phyloP scores from a whole-genome alignment of 2,797 vertebrate genomes.

The Selene dorsalis region DNA sequence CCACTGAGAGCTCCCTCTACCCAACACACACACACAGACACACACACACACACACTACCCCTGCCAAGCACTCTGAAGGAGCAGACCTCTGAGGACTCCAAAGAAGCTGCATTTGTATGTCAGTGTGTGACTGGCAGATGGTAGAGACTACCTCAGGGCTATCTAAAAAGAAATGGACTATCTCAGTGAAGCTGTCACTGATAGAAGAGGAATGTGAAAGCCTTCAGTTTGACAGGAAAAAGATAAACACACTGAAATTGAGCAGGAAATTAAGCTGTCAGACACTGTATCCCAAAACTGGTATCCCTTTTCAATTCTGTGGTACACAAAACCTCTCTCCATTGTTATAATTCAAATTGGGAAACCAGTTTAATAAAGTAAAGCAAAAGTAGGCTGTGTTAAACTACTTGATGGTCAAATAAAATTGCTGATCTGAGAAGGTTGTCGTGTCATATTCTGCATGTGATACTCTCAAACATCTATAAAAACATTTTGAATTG shows the following conservation, averaged over 20 bases:
- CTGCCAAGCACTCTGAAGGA: constrained; percentile 20
- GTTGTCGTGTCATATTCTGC: constrained; percentile 1
- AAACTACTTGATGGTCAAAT: constrained; percentile 13
- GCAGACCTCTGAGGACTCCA: constrained; percentile 25
- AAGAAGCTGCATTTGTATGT: constrained; percentile 37
- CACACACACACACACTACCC: constrained; percentile 7
- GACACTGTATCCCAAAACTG: background rate
- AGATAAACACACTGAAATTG: background rate
- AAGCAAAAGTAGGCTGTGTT: background rate
- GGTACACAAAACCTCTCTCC: background rate
- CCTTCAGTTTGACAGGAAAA: constrained; percentile 9
- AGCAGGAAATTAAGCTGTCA: constrained; percentile 19
- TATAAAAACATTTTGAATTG: background rate
- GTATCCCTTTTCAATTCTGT: background rate
- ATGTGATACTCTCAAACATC: background rate
- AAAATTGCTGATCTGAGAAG: background rate
- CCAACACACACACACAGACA: constrained; percentile 13
- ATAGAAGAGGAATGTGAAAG: constrained; percentile 34
- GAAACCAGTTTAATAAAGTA: background rate
- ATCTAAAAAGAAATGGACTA: constrained; percentile 35
- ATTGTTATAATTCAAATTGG: background rate
- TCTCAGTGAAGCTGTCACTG: constrained; percentile 38
- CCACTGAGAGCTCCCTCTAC: constrained; percentile 47
- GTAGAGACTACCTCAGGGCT: constrained; percentile 18
- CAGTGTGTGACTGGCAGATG: constrained; percentile 37